Evolutionary conservation across 2,113 vertebrate species (phyloP), one percentile per base, ranked within the genome.

Genomic region (Lethenteron camtschaticum): DNA sequence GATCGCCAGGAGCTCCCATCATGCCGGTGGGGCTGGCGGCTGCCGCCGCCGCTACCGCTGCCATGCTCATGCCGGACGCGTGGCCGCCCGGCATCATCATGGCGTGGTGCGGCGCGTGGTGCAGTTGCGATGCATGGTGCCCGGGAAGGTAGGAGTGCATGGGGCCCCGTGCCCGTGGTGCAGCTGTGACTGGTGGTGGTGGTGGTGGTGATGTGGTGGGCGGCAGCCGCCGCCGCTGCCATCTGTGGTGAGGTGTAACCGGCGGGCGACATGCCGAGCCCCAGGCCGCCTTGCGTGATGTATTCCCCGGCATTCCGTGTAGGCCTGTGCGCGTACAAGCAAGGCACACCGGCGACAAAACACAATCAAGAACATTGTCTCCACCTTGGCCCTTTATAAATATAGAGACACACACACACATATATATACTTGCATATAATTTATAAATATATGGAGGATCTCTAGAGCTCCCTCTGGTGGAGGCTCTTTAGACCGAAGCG

Each of bases 261-360:
- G 81, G 84, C 79, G 82, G 84, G 82, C 84, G 84, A 85, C 80
- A 81, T 84, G 76, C 81, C 85, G 81, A 82, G 84, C 82, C 86
- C 86, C 85, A 84, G 80, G 80, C 86, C 83, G 83, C 87, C 81
- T 82, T 83, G 84, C 85, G 88, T 84, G 85, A 87, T 82, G 78
- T 85, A 86, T 76, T 86, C 86, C 82, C 89, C 82, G 85, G 84
- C 84, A 87, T 81, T 82, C 83, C 86, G 81, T 87, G 87, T 83
- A 86, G 85, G 77, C 85, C 92, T 96, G 74, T 73, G 79, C 75
- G 73, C 72, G 41, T 41, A 41, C 41, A 41, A 41, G 41, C 41
- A 41, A 41, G 41, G 41, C 41, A 41, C 41, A 41, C 41, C 41
- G 41, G 41, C 41, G 41, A 41, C 41, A 41, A 41, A 41, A 41